phyloP scores from a whole-genome alignment of 2,113 vertebrate genomes.

The Murina feae region DNA sequence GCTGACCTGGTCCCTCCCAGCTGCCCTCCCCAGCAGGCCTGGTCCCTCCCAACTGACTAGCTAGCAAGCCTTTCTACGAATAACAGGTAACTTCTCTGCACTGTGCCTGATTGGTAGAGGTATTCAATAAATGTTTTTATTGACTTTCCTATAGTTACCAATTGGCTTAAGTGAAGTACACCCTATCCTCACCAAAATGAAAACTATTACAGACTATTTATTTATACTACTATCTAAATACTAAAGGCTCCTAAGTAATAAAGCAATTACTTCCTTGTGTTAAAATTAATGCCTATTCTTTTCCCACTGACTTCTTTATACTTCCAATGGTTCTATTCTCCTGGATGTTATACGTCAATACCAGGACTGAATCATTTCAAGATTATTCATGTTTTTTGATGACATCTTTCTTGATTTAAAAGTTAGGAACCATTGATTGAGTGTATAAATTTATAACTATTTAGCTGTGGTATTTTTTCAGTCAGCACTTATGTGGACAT shows the following conservation, averaged over 20 bases:
- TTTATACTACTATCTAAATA: constrained; percentile 3
- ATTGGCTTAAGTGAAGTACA: neutral
- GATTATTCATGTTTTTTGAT: neutral
- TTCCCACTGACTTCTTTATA: neutral
- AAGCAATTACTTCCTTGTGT: neutral
- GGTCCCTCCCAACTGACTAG: too few species aligned
- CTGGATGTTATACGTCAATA: neutral
- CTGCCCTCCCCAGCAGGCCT: too few species aligned
- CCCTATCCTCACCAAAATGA: neutral
- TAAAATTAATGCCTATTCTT: constrained; percentile 20
- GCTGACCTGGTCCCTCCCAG: too few species aligned
- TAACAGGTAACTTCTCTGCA: neutral
- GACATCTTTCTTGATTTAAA: neutral
- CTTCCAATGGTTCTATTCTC: neutral
- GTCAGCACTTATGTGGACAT: neutral
- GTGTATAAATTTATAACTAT: neutral
- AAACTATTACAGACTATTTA: neutral
- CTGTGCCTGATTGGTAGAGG: neutral
- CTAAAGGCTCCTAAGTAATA: neutral
- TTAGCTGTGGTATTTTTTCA: neutral
- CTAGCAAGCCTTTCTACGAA: neutral
- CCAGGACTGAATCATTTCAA: neutral
- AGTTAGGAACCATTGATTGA: neutral
- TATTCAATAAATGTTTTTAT: neutral
- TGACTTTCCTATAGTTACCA: neutral